Evolutionary conservation across 2,797 vertebrate species (phyloP).

Genomic region (Masticophis lateralis): DNA sequence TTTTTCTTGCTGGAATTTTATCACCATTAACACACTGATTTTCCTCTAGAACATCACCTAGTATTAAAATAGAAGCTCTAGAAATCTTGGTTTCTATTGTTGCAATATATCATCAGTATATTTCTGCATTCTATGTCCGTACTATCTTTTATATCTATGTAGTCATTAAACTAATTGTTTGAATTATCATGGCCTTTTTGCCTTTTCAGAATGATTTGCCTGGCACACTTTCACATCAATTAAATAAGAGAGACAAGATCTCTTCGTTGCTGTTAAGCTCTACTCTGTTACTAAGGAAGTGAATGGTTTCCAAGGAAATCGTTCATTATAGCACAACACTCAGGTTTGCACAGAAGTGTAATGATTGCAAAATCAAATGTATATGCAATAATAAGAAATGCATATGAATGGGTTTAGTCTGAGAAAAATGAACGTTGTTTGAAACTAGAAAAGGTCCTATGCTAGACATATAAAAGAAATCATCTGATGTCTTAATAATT

Average conservation of each 20-base stretch:
- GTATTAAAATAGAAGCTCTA: background rate
- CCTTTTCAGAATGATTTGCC: slow-evolving; percentile 37
- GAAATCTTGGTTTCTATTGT: background rate
- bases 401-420: background rate
- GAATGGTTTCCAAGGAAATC: slow-evolving; percentile 63
- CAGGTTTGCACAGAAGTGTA: slow-evolving; percentile 43
- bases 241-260: slow-evolving; percentile 45
- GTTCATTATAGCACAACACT: slow-evolving; percentile 53
- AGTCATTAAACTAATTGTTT: slow-evolving; percentile 1
- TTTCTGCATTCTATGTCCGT: background rate
- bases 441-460: slow-evolving; percentile 19
- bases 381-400: slow-evolving; percentile 31
- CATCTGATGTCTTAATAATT: background rate
- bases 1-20: background rate
- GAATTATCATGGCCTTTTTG: rapidly evolving
- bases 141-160: background rate
- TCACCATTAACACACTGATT: background rate
- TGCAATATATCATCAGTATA: background rate
- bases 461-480: background rate
- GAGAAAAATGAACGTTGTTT: slow-evolving; percentile 13
- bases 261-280: slow-evolving; percentile 44
- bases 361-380: slow-evolving; percentile 49
- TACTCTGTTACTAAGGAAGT: slow-evolving; percentile 62
- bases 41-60: background rate
- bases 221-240: slow-evolving; percentile 37